Conservation (phyloP, 2,797 vertebrate genomes). For the Limnodromus scolopaceus region DNA sequence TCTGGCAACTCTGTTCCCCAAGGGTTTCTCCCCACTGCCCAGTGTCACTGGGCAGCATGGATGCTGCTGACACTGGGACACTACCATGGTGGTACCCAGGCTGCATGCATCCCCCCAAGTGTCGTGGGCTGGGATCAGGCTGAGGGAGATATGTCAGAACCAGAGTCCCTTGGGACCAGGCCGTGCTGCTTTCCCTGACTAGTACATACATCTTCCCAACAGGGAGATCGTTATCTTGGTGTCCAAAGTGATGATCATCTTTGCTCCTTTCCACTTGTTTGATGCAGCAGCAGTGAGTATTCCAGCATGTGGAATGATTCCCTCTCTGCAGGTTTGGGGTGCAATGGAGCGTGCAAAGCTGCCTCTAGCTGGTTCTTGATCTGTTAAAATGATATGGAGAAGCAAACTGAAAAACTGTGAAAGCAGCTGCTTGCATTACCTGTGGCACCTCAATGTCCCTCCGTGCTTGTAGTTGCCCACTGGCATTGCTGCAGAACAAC, state of each 20-base stretch:
- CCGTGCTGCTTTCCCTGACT: background rate
- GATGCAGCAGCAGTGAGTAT: constrained; percentile 79
- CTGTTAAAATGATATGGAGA: background rate
- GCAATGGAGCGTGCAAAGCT: background rate
- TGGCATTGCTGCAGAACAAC: background rate
- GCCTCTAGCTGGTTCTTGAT: background rate
- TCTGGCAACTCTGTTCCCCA: background rate
- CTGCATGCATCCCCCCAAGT: accelerated
- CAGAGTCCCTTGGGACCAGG: background rate
- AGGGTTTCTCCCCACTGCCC: background rate
- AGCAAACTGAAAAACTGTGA: background rate
- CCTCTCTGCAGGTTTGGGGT: background rate
- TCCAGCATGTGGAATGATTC: accelerated
- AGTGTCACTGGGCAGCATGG: background rate
- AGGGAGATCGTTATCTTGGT: constrained; percentile 74
- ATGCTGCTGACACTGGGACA: background rate
- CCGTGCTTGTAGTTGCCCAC: background rate
- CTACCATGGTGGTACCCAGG: background rate
- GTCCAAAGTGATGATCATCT: constrained; percentile 74
- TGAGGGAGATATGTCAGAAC: background rate
- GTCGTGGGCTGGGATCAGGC: background rate
- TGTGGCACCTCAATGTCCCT: background rate
- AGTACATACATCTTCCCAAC: background rate
- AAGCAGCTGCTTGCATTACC: background rate
- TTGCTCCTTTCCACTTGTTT: constrained; percentile 71